These are phyloP conservation scores for Oopsacas minuta DNA, from an alignment of 37 sponge, comb jelly and placozoan genomes.

Conservation along the genomic window DNA sequence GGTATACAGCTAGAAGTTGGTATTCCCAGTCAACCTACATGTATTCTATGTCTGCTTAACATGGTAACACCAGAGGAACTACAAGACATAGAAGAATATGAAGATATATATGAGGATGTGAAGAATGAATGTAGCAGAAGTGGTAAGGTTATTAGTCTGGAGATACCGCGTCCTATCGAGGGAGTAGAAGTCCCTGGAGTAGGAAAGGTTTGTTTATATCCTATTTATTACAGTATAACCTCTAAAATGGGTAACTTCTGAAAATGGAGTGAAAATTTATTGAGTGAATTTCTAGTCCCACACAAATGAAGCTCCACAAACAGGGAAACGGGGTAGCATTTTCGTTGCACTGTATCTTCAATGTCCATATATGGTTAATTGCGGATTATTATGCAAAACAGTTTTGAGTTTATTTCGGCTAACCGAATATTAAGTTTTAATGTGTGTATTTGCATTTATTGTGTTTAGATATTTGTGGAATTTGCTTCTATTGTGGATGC, in stretches of 20 bases:
- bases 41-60: slow-evolving; percentile 87
- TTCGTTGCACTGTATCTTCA: too few relatives aligned
- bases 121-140: slow-evolving; percentile 81
- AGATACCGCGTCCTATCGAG: slow-evolving; percentile 81
- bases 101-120: slow-evolving; percentile 96
- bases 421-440: too few relatives aligned
- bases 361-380: too few relatives aligned
- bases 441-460: too few relatives aligned
- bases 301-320: too few relatives aligned
- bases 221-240: too few relatives aligned
- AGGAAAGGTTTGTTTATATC: slow-evolving; percentile 79
- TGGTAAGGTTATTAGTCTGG: slow-evolving; percentile 64
- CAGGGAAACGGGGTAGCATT: too few relatives aligned
- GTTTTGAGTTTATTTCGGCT: too few relatives aligned
- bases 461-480: slow-evolving; percentile 85
- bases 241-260: too few relatives aligned
- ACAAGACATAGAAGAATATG: slow-evolving; percentile 92
- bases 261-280: too few relatives aligned
- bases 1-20: slow-evolving; percentile 37
- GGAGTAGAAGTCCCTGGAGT: slow-evolving; percentile 69
- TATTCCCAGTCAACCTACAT: slow-evolving; percentile 30
- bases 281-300: too few relatives aligned
- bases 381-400: too few relatives aligned
- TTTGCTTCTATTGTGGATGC: slow-evolving; percentile 50
- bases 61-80: slow-evolving; percentile 93